A percentile compares a stretch with the other conserved stretches of the same genome.
Evolutionary conservation across 1,140 invertebrate species (phyloP).

Genomic region (Brachionus rubens): DNA sequence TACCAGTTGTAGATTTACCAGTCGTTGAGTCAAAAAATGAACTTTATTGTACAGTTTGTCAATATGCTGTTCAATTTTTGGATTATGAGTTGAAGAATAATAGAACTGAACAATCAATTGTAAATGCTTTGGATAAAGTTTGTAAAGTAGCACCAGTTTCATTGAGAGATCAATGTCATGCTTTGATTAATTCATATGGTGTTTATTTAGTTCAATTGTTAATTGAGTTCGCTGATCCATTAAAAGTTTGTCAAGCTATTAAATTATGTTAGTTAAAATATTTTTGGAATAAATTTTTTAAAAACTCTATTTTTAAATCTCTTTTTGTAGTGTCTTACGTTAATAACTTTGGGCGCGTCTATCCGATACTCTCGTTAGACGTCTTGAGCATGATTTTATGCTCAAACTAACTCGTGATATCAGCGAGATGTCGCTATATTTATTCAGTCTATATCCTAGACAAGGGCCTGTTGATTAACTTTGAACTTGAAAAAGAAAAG

Average conservation of each 20-base stretch:
- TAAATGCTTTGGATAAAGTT: conserved; percentile 40
- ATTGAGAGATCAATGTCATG: conserved; percentile 21
- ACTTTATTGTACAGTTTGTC: conserved; percentile 33
- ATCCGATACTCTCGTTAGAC: no score
- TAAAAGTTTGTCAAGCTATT: conserved; percentile 30
- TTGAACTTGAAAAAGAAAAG: neutral
- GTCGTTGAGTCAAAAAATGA: neutral
- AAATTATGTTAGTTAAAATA: conserved; percentile 26
- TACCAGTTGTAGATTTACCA: neutral
- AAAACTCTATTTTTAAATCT: no score
- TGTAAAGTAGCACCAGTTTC: conserved; percentile 12
- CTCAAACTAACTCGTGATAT: no score
- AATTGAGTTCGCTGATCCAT: conserved; percentile 30
- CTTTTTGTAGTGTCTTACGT: no score
- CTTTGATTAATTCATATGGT: conserved; percentile 29
- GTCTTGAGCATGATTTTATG: no score
- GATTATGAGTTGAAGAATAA: conserved; percentile 39
- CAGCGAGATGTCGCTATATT: no score
- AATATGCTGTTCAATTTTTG: conserved; percentile 44
- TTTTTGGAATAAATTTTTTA: no score
- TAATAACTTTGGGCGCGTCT: no score
- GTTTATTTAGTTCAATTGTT: conserved; percentile 28
- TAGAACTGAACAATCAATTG: conserved; percentile 17
- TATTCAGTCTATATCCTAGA: neutral
- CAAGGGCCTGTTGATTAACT: neutral